Base-by-base conservation (phyloP, 2,797 vertebrate genomes). In the Antrozous pallidus region DNA sequence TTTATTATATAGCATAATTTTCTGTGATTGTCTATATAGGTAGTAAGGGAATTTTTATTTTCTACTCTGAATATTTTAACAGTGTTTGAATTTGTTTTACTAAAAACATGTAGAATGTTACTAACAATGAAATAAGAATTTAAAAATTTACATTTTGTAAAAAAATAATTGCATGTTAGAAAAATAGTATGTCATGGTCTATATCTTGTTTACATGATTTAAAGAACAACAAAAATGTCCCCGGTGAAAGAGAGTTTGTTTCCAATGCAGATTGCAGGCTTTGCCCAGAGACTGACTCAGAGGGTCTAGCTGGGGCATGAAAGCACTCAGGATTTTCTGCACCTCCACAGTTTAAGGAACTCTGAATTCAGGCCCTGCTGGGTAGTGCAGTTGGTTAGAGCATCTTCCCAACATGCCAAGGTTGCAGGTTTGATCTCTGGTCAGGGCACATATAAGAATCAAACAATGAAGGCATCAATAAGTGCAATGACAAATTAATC, bases 61-160 rank as follows among this genome's bases (percentile, higher is more conserved):
- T 61, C 54, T 63, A 73, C 17, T 36, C 74, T 88, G 45, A 92
- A 73, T 7, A 86, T 74, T 67, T 63, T 95, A 63, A 69, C 42
- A 90, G 45, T 45, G 8, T 42, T 70, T 83, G n/a, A 63, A 56
- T 63, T 87, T 95, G 20, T n/a, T 77, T 42, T n/a, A 70, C 31
- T 87, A 54, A 58, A 78, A 88, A 3, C 42, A 92, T 71, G 20
- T 56, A 65, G 31, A 73, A 49, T 65, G 31, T 40, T 85, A 80
- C 16, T 31, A 77, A 45, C 13, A 77, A 24, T 17, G 49, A 83
- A 70, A 73, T 16, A 38, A 82, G 61, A 93, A 45, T 17, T 24
- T 42, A 45, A 69, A 58, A 1, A 42, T 75, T 73, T 69, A 16
- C 4, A 58, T 81, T 81, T 84, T 45, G 4, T 33, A 56, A 61